Evolutionary conservation across 2,797 vertebrate genomes (phyloP), one percentile per base, ranked within the genome.

Genomic region (Pangasius krempfi): DNA sequence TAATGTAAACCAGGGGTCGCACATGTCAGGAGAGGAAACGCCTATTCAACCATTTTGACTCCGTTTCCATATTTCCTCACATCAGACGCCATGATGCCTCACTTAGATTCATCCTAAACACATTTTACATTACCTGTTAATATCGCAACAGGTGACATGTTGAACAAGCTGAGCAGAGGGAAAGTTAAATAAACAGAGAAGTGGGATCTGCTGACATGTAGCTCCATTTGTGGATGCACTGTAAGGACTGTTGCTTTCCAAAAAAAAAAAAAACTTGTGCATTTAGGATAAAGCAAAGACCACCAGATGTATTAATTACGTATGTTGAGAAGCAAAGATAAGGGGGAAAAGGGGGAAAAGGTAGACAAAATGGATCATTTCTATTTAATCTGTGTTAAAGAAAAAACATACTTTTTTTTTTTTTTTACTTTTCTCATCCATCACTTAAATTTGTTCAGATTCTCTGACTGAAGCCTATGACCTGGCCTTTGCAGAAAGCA

Each of bases 101-200:
- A 85, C 84, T 87, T 92, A 87, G 85, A 91, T 93, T 92, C 88
- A 56, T 85, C 84, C 92, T 88, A 91, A 89, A 93, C 89, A 93
- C 92, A 94, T 93, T 93, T 92, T 92, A 84, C 50, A 91, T 93
- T 92, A 75, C 94, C 58, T 62, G 30, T 87, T 89, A 27, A 92
- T 87, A 89, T 86, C 91, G 90, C 90, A 91, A 93, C 90, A 78
- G 85, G 90, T 93, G 91, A 93, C 92, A 90, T 89, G 88, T 91
- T 87, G 90, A 82, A 85, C 89, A 89, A 86, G 56, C 86, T 86
- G 52, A 90, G 90, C 58, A 81, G 85, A 81, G 84, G 88, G 73
- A 47, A 86, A 78, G 89, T 87, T 93, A 81, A 93, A 92, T 87
- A 88, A 92, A n/a, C 12, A 85, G 60, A 87, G 44, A 80, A 37